Percentiles rank a stretch among this genome's conserved stretches.
Evolutionary conservation across 1,140 invertebrate genomes (phyloP).

Genomic region (Saccostrea cuccullata): DNA sequence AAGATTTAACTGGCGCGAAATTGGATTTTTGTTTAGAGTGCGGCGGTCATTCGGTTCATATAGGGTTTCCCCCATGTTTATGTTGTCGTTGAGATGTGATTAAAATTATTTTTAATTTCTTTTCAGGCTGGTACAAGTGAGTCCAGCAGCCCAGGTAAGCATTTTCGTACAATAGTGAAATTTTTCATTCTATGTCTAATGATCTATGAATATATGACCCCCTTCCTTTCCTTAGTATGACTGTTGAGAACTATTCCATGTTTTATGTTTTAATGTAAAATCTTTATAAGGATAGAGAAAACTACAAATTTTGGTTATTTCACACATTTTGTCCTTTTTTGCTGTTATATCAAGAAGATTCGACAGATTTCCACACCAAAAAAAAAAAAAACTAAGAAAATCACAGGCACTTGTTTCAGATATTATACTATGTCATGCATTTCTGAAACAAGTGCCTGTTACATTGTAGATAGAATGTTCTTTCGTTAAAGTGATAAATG

Average conservation of each 20-base stretch:
- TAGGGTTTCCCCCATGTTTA: conserved; percentile 22
- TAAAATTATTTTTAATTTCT: conserved; percentile 1
- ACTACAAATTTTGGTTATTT: no score
- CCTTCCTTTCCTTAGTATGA: not conserved
- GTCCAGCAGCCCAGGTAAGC: conserved; percentile 77
- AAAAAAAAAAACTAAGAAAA: no score
- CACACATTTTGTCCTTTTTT: no score
- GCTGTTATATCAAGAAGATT: no score
- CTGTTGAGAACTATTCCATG: not conserved
- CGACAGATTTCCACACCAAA: no score
- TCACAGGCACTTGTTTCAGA: no score
- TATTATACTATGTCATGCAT: no score
- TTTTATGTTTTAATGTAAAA: not conserved
- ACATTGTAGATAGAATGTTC: no score
- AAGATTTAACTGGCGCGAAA: conserved; percentile 32
- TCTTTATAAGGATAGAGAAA: no score
- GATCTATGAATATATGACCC: not conserved
- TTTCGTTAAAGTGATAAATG: no score
- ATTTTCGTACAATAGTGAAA: not conserved
- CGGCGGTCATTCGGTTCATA: conserved; percentile 10
- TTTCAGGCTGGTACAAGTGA: conserved; percentile 76
- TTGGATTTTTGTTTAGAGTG: conserved; percentile 1
- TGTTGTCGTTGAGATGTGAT: not conserved
- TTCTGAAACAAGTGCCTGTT: no score
- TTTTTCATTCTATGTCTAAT: not conserved